phyloP scores from a whole-genome alignment of 1,140 invertebrate genomes.

The Meloidogyne hapla region DNA sequence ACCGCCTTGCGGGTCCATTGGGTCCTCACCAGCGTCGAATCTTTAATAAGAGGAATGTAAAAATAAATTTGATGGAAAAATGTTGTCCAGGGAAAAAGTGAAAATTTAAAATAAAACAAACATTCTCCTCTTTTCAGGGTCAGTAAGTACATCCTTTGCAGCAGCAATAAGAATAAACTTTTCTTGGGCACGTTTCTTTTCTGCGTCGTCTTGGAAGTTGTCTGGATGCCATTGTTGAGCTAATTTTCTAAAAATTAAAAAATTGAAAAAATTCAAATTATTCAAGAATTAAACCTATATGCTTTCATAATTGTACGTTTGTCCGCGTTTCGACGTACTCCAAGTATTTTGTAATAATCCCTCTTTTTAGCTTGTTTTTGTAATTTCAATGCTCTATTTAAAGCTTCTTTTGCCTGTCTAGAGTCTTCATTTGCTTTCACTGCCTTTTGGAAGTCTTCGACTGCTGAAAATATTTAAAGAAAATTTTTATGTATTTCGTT shows the following conservation, averaged over 20 bases:
- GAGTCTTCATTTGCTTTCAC: conserved; percentile 79
- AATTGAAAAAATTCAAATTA: neutral
- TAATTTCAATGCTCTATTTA: conserved; percentile 83
- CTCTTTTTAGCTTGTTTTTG: conserved; percentile 87
- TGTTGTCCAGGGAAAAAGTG: conserved; percentile 76
- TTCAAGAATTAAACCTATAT: neutral
- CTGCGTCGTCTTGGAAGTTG: conserved; percentile 80
- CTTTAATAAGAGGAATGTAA: conserved; percentile 67
- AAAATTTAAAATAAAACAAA: conserved; percentile 29
- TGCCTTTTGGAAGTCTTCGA: conserved; percentile 81
- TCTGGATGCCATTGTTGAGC: conserved; percentile 99
- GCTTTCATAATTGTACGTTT: conserved; percentile 88
- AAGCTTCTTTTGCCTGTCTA: conserved; percentile 81
- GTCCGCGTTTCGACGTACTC: conserved; percentile 76
- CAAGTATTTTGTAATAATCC: conserved; percentile 97
- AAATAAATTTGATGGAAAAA: too few species aligned
- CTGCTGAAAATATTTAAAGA: conserved; percentile 77
- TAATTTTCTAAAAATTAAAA: conserved; percentile 73
- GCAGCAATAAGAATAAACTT: conserved; percentile 98
- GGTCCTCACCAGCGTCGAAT: conserved; percentile 92
- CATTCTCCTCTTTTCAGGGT: conserved; percentile 67
- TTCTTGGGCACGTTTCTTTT: conserved; percentile 90
- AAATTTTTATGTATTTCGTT: conserved; percentile 17
- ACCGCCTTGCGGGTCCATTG: conserved; percentile 85
- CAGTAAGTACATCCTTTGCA: conserved; percentile 88